phyloP scores from a whole-genome alignment of 2,888 invertebrate species.

The Hedya salicella region DNA sequence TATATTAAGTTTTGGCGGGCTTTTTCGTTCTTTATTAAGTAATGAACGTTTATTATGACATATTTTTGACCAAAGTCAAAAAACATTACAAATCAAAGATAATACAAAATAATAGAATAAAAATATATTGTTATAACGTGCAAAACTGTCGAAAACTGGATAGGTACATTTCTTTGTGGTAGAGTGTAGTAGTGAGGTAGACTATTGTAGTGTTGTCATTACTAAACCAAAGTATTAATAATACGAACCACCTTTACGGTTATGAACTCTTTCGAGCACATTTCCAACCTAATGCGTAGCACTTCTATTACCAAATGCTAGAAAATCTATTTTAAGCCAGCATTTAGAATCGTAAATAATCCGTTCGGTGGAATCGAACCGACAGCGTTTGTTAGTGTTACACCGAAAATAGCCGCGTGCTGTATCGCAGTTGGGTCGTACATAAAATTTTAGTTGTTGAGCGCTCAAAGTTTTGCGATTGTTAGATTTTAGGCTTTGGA shows the following conservation, averaged over 20 bases:
- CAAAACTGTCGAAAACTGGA: too few species aligned
- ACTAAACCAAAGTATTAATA: too few species aligned
- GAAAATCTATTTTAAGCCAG: constrained; percentile 37
- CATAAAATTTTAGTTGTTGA: constrained; percentile 19
- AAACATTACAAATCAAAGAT: too few species aligned
- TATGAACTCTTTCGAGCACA: neutral
- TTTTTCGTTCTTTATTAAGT: neutral
- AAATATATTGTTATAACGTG: too few species aligned
- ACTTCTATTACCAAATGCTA: constrained; percentile 28
- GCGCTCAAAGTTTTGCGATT: constrained; percentile 18
- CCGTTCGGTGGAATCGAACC: constrained; percentile 54
- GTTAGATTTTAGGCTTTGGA: neutral
- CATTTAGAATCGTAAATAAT: constrained; percentile 54
- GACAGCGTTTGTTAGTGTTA: constrained; percentile 30
- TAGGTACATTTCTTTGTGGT: too few species aligned
- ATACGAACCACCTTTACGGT: neutral
- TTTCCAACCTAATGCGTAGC: neutral
- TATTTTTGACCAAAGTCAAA: too few species aligned
- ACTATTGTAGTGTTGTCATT: too few species aligned
- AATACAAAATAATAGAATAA: too few species aligned
- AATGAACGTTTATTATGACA: neutral
- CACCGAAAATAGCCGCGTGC: constrained; percentile 19
- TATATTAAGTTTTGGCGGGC: neutral
- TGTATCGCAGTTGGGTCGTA: constrained; percentile 24
- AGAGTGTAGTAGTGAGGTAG: too few species aligned